Conservation (phyloP, 1,140 invertebrate genomes). For the Periplaneta americana region DNA sequence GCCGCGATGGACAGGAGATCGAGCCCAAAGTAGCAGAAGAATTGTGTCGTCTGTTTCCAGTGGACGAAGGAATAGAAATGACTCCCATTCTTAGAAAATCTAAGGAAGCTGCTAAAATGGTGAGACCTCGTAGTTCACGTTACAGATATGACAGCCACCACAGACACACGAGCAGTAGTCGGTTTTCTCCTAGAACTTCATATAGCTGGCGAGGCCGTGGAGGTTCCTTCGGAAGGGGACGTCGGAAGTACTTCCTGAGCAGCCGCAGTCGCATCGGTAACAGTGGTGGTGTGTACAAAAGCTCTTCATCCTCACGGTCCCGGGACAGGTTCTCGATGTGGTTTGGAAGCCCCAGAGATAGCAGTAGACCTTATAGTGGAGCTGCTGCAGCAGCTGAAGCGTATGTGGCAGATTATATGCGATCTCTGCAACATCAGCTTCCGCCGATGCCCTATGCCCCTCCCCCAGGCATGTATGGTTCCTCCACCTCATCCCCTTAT, state of each 20-base stretch:
- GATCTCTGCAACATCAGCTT: constrained; percentile 72
- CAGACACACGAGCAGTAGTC: constrained; percentile 30
- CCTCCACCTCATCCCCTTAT: constrained; percentile 52
- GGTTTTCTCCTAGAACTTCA: constrained; percentile 23
- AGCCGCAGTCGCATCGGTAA: constrained; percentile 38
- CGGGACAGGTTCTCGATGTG: constrained; percentile 38
- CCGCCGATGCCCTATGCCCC: constrained; percentile 66
- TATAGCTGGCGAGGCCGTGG: constrained; percentile 34
- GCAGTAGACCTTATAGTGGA: constrained; percentile 39
- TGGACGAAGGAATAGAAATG: constrained; percentile 90
- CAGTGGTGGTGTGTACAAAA: constrained; percentile 42
- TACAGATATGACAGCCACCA: constrained; percentile 38
- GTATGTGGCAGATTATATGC: constrained; percentile 72
- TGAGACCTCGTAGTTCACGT: constrained; percentile 28
- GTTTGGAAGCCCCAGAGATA: constrained; percentile 36
- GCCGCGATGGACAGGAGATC: constrained; percentile 96
- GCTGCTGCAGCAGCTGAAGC: constrained; percentile 64
- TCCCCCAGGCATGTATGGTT: constrained; percentile 50
- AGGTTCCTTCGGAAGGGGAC: constrained; percentile 36
- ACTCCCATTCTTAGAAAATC: constrained; percentile 83
- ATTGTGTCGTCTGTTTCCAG: constrained; percentile 88
- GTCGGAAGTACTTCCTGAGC: constrained; percentile 44
- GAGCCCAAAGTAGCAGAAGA: constrained; percentile 92
- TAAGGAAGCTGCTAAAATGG: constrained; percentile 68
- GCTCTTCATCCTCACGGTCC: constrained; percentile 45